Evolutionary conservation across 2,888 invertebrate genomes (phyloP).

Genomic region (Plebejus argus): DNA sequence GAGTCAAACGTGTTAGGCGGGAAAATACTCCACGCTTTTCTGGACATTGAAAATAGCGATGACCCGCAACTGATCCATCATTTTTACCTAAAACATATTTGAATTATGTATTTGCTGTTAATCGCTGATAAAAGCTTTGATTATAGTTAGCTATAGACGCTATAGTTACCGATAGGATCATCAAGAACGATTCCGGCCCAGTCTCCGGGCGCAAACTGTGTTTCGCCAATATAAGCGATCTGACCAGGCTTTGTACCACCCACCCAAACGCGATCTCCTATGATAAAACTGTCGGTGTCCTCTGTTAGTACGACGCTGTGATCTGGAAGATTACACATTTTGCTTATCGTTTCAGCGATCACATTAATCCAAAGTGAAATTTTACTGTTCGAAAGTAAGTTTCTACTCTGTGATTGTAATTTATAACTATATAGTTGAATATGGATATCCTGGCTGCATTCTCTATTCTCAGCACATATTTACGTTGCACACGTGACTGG

Average conservation of each 20-base stretch:
- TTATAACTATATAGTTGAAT: conserved; percentile 57
- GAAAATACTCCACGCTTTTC: conserved; percentile 97
- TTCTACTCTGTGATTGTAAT: conserved; percentile 50
- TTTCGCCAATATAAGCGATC: conserved; percentile 96
- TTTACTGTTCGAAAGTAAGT: conserved; percentile 44
- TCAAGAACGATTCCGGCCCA: conserved; percentile 99
- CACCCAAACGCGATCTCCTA: conserved; percentile 97
- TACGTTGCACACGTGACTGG: conserved; percentile 61
- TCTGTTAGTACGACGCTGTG: conserved; percentile 91
- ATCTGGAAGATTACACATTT: conserved; percentile 78
- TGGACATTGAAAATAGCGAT: conserved; percentile 96
- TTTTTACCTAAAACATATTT: conserved; percentile 89
- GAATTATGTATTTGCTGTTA: conserved; percentile 23
- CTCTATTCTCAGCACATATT: conserved; percentile 58
- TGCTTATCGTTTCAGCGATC: conserved; percentile 23
- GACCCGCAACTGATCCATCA: conserved; percentile 96
- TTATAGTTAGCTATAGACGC: conserved; percentile 50
- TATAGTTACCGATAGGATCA: conserved; percentile 90
- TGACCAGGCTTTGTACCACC: conserved; percentile 95
- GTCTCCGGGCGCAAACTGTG: conserved; percentile 98
- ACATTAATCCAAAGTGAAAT: conserved; percentile 36
- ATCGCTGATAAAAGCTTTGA: neutral
- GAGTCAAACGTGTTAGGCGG: conserved; percentile 90
- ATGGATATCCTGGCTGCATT: conserved; percentile 55
- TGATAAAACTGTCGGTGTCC: conserved; percentile 97